A percentile compares a stretch with the other conserved stretches of the same genome.
Evolutionary conservation across 2,797 vertebrate species (phyloP).

Genomic region (Lutra lutra): DNA sequence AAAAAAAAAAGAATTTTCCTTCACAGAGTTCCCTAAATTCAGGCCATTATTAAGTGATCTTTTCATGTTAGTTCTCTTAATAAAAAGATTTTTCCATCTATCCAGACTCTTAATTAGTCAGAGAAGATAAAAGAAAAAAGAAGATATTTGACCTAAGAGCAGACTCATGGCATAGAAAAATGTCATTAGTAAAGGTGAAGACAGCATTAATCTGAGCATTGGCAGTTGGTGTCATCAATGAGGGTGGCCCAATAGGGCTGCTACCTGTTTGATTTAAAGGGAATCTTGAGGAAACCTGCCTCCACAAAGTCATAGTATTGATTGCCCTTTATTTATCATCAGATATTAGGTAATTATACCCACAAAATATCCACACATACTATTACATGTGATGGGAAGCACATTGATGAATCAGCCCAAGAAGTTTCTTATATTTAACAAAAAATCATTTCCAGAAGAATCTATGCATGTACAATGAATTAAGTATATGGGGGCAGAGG

Average conservation of each 20-base stretch:
- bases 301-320: not conserved
- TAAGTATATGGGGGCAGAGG: not conserved
- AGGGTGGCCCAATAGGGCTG: not conserved
- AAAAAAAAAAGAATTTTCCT: not conserved
- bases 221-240: accelerated
- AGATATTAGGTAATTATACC: not conserved
- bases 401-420: not conserved
- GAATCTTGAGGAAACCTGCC: not conserved
- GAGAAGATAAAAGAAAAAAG: not conserved
- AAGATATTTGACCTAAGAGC: not conserved
- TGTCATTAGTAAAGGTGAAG: not conserved
- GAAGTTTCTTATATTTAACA: not conserved
- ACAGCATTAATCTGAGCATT: not conserved
- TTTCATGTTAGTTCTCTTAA: not conserved
- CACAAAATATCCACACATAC: not conserved
- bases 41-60: not conserved
- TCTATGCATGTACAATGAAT: not conserved
- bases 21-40: not conserved
- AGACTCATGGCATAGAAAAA: not conserved
- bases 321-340: not conserved
- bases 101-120: not conserved
- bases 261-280: not conserved
- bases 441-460: not conserved
- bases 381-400: not conserved
- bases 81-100: not conserved